Evolutionary conservation across 92 coral and sea anemone genomes (phyloP), one percentile per base, ranked within the genome.

Genomic region (Epizoanthus fatuus): DNA sequence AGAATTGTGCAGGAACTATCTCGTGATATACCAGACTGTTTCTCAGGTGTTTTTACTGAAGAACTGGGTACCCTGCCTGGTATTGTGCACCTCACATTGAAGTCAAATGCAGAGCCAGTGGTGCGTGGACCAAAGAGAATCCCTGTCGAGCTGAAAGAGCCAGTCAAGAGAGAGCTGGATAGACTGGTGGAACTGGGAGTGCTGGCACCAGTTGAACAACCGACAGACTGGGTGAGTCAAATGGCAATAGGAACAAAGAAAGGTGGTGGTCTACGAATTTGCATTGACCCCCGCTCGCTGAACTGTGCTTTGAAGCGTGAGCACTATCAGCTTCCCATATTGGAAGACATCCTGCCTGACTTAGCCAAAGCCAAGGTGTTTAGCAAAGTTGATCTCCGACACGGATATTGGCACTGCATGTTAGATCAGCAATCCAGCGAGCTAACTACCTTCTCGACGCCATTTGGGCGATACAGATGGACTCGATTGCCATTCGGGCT

Each of bases 151-250:
- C 5, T 40, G 5, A 40, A 40, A 5, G 44, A 40, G 5, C 44
- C 44, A 40, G 44, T 40, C 4, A 74, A 75, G 59, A 70, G 38
- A 15, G 84, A 85, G 11, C 83, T 75, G 0, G 89, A 85, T 75
- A 63, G 82, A 19, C 65, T 79, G 20, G 80, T 86, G 7, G 45
- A 7, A 39, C 6, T 22, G 63, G 79, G 85, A 37, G 85, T 78
- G 17, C 57, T 86, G 44, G 42, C 69, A 4, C 85, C 90, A 3
- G 71, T 86, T 11, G 89, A 86, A 53, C 78, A 86, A 44, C 84
- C 90, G 69, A 78, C 79, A 52, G 63, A 86, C 56, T 79, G 90
- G 90, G 85, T 79, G 73, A 86, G 59, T 39, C 81, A 86, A 75
- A 86, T 86, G 73, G 73, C 85, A 20, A 32, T 86, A 55, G 90